These are phyloP conservation scores for Rhopalosiphum maidis DNA, from an alignment of 1,140 invertebrate species.

Conservation along the genomic window DNA sequence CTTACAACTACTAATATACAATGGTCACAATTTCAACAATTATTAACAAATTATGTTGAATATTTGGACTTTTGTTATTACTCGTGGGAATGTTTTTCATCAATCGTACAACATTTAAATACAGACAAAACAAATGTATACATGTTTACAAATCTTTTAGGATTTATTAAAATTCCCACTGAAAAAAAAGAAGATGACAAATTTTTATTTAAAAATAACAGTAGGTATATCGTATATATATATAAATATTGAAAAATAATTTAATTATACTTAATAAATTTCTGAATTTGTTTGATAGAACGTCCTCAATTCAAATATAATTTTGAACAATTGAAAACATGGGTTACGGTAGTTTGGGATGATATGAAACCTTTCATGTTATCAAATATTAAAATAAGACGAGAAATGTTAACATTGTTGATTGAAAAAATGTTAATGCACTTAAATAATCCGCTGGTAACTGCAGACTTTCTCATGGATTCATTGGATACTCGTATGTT, in stretches of 20 bases:
- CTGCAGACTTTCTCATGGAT: constrained; percentile 93
- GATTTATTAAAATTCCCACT: background rate
- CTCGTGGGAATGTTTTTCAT: constrained; percentile 53
- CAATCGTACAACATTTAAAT: constrained; percentile 20
- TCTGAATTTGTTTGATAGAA: constrained; percentile 22
- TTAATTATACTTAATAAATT: background rate
- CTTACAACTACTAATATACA: background rate
- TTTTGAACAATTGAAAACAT: constrained; percentile 29
- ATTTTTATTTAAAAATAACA: constrained; percentile 24
- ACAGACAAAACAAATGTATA: constrained; percentile 16
- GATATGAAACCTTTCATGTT: constrained; percentile 36
- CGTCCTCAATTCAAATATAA: constrained; percentile 13
- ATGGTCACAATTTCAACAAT: constrained; percentile 45
- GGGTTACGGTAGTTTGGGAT: constrained; percentile 38
- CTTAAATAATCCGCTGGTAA: constrained; percentile 78
- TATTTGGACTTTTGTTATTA: constrained; percentile 49
- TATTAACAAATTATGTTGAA: constrained; percentile 2
- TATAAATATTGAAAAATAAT: background rate
- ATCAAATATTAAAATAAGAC: constrained; percentile 22
- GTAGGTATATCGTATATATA: background rate
- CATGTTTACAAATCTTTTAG: constrained; percentile 41
- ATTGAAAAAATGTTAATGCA: constrained; percentile 56
- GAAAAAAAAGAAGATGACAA: constrained; percentile 11
- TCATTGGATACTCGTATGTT: constrained; percentile 79
- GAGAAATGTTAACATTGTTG: constrained; percentile 51